Evolutionary conservation across 1,140 invertebrate genomes (phyloP).

Genomic region (Metaphire vulgaris): DNA sequence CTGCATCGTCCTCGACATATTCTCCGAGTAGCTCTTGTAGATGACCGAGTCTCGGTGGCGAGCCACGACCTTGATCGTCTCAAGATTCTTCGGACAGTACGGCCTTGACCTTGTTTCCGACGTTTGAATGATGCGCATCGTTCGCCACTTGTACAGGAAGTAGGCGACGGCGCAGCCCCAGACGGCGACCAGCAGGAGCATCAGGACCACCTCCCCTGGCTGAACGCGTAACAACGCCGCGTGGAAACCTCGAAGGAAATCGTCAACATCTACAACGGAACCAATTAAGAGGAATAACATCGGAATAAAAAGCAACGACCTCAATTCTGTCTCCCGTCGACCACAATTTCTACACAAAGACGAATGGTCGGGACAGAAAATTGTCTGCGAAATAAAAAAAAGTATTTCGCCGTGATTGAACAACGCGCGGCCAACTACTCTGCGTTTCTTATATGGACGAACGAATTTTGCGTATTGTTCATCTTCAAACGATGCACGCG

Average conservation of each 20-base stretch:
- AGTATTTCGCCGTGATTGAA: too few species aligned
- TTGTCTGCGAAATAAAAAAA: too few species aligned
- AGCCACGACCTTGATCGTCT: slow-evolving; percentile 42
- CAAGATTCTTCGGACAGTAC: slow-evolving; percentile 46
- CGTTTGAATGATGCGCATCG: slow-evolving; percentile 42
- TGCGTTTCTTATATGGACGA: too few species aligned
- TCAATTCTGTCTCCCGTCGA: too few species aligned
- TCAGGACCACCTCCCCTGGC: slow-evolving; percentile 39
- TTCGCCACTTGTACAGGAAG: slow-evolving; percentile 43
- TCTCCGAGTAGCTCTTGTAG: slow-evolving; percentile 45
- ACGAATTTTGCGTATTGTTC: too few species aligned
- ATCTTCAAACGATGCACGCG: too few species aligned
- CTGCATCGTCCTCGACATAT: slow-evolving; percentile 43
- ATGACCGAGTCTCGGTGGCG: slow-evolving; percentile 45
- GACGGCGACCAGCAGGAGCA: slow-evolving; percentile 36
- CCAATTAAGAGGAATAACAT: too few species aligned
- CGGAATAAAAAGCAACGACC: too few species aligned
- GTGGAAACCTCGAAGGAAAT: not conserved
- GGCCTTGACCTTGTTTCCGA: slow-evolving; percentile 38
- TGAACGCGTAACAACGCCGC: slow-evolving; percentile 18
- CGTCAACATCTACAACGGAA: not conserved
- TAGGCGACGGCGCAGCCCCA: slow-evolving; percentile 41
- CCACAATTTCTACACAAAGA: too few species aligned
- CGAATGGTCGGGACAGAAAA: too few species aligned
- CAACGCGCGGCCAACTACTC: too few species aligned